Percentiles rank a stretch among this genome's conserved stretches.
Conservation (phyloP, 2,888 invertebrate genomes). For the Mantis religiosa region DNA sequence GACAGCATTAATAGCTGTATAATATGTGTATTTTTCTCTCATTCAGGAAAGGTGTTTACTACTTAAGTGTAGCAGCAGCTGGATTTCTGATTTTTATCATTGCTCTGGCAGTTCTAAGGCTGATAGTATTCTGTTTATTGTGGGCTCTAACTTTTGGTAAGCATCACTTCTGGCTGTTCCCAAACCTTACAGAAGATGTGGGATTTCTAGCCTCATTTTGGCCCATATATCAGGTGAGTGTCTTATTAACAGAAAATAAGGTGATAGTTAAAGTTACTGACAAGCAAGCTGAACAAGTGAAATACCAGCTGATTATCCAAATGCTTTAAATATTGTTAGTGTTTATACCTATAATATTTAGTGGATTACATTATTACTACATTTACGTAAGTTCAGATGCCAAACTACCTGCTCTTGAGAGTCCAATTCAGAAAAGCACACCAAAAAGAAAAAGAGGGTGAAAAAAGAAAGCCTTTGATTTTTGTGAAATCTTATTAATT, state of each 20-base stretch:
- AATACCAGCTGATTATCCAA: too few species aligned
- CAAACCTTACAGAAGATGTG: constrained; percentile 98
- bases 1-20: constrained; percentile 23
- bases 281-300: too few species aligned
- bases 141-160: constrained; percentile 85
- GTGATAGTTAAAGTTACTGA: too few species aligned
- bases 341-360: too few species aligned
- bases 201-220: constrained; percentile 98
- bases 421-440: too few species aligned
- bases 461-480: too few species aligned
- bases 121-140: constrained; percentile 85
- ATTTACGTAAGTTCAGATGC: too few species aligned
- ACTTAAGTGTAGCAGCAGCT: constrained; percentile 90
- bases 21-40: constrained; percentile 26
- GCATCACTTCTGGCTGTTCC: constrained; percentile 95
- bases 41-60: constrained; percentile 87
- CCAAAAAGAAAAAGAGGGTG: too few species aligned
- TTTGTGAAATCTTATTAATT: too few species aligned
- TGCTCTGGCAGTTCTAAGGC: constrained; percentile 79
- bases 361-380: too few species aligned
- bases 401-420: too few species aligned
- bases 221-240: constrained; percentile 82
- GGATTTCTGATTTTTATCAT: constrained; percentile 93
- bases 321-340: too few species aligned
- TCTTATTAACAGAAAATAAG: background rate